Conservation (phyloP, 1,140 invertebrate species). For the Harlomillsia oculata region DNA sequence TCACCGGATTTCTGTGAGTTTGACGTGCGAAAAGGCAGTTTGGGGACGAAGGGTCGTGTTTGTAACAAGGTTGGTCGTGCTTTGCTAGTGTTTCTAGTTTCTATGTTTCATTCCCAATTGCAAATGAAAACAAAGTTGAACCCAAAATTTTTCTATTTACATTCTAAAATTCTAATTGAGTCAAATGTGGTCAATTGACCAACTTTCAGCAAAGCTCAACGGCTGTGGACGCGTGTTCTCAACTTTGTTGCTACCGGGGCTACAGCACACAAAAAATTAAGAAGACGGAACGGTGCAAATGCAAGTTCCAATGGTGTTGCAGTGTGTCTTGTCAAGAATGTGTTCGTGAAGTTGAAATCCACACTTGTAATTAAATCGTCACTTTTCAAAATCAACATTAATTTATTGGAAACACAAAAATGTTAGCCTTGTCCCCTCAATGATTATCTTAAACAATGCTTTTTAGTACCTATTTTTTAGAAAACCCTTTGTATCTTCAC, state of each 20-base stretch:
- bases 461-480: too few relatives aligned
- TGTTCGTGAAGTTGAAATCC: conserved; percentile 18
- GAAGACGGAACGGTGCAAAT: conserved; percentile 22
- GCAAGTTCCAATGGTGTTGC: conserved; percentile 34
- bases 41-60: conserved; percentile 51
- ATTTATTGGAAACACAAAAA: background rate
- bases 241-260: conserved; percentile 23
- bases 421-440: too few relatives aligned
- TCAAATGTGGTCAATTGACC: too few relatives aligned
- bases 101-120: background rate
- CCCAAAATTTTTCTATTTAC: too few relatives aligned
- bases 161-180: too few relatives aligned
- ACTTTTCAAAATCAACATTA: background rate
- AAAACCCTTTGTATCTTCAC: background rate
- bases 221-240: conserved; percentile 17
- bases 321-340: conserved; percentile 23
- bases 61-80: conserved; percentile 24
- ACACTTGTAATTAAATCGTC: conserved; percentile 26
- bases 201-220: conserved; percentile 7
- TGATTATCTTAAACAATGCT: too few relatives aligned
- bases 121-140: background rate
- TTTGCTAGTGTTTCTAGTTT: too few relatives aligned
- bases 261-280: conserved; percentile 19
- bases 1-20: conserved; percentile 49
- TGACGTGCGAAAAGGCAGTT: conserved; percentile 48